These are phyloP conservation scores for Kobus ellipsiprymnus DNA, from an alignment of 2,113 vertebrate genomes.

Conservation along the genomic window DNA sequence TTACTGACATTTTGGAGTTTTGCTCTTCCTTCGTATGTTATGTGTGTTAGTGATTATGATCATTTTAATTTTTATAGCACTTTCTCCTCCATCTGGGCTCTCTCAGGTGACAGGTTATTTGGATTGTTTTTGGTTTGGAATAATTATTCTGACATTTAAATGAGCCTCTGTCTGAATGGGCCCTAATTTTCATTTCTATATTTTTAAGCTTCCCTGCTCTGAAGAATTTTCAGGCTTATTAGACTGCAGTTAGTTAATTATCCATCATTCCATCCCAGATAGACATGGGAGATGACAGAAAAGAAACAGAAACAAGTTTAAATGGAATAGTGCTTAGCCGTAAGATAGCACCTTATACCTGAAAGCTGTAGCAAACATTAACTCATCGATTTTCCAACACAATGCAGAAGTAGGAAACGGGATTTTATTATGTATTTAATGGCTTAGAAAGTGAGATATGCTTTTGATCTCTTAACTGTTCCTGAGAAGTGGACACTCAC, in stretches of 20 bases:
- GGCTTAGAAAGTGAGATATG: conserved; percentile 2
- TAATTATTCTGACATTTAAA: conserved; percentile 39
- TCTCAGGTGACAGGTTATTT: not conserved
- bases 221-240: not conserved
- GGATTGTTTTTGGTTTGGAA: not conserved
- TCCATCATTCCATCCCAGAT: not conserved
- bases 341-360: not conserved
- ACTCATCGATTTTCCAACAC: not conserved
- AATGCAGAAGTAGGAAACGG: conserved; percentile 30
- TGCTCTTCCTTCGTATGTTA: not conserved
- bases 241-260: conserved; percentile 18
- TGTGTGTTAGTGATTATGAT: not conserved
- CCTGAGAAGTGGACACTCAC: not conserved
- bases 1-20: not conserved
- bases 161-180: not conserved
- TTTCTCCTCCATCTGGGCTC: not conserved
- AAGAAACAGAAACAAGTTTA: conserved; percentile 9
- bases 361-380: not conserved
- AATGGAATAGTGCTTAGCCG: not conserved
- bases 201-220: conserved; percentile 16
- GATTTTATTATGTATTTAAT: conserved; percentile 35
- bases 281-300: not conserved
- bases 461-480: not conserved
- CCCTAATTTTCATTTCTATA: conserved; percentile 19
- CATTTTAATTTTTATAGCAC: not conserved